Base-by-base conservation (phyloP, 2,797 vertebrate species). In the Pterois miles region DNA sequence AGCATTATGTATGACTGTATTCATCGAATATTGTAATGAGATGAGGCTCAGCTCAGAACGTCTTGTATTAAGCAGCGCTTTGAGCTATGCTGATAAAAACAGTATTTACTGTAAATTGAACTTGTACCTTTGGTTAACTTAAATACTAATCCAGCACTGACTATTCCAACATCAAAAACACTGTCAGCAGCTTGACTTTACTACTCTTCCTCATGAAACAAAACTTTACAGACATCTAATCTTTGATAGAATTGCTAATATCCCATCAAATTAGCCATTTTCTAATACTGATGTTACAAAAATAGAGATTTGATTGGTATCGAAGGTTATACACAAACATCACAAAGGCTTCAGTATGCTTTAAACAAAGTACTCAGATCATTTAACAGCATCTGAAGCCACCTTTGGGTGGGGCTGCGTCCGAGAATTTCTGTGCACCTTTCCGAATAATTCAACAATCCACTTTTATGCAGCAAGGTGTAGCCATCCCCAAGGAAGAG, bases 221-320 rank as follows among this genome's bases (percentile, higher is more conserved):
- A n/a, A n/a, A n/a, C n/a, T n/a, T n/a, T n/a, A 70, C 54, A 65
- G 34, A 71, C 27, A 54, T 29, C 48, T 4, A 12, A 60, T 75
- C 34, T 80, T 80, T 91, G 80, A 91, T 84, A 90, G 71, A 78
- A 82, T 56, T 63, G 59, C 73, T 65, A 72, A 78, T 56, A 70
- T 53, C 67, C 33, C 53, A 58, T 54, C 33, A 53, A 52, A 69
- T 73, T 59, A 70, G 34, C 33, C 2, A 27, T 56, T 59, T 68
- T 69, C 23, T 60, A 62, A 60, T 25, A 33, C 23, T 27, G 18
- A 23, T 62, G 52, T 70, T 85, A 85, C 16, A 88, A 84, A 84
- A 81, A 81, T 74, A 85, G 6, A 80, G n/a, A 81, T 84, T 73
- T 72, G 50, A 84, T 22, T 33, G 1, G 38, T 60, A 33, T 20